These are phyloP conservation scores for Proteles cristata DNA, from an alignment of 2,113 vertebrate species.

Conservation along the genomic window DNA sequence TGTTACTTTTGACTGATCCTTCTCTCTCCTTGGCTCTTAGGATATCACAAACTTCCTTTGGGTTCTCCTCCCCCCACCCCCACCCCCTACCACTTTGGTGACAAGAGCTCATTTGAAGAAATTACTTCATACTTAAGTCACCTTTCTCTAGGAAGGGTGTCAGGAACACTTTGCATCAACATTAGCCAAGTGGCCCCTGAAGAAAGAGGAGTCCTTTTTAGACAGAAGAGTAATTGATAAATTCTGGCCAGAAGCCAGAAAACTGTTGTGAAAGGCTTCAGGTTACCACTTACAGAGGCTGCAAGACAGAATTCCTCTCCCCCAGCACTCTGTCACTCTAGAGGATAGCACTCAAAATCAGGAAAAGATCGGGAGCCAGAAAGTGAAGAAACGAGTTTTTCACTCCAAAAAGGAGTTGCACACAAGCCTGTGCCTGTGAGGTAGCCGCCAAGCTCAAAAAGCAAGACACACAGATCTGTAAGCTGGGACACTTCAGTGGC, in stretches of 20 bases:
- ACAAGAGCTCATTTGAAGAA: background rate
- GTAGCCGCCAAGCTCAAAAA: background rate
- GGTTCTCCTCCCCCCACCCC: background rate
- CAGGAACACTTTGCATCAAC: background rate
- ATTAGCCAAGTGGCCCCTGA: background rate
- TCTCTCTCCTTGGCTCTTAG: conserved; percentile 3
- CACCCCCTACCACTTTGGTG: background rate
- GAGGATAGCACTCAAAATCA: background rate
- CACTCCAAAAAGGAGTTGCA: background rate
- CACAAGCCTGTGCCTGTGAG: background rate
- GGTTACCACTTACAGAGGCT: conserved; percentile 19
- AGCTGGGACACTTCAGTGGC: background rate
- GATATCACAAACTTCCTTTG: background rate
- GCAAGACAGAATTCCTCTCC: background rate
- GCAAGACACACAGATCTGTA: background rate
- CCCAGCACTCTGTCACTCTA: background rate
- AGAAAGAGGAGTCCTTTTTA: conserved; percentile 5
- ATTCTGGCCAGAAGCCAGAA: conserved; percentile 12
- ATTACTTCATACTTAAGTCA: background rate
- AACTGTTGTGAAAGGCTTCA: background rate
- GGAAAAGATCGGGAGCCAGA: conserved; percentile 16
- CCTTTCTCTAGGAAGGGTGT: background rate
- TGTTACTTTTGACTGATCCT: background rate
- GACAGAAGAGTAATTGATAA: background rate
- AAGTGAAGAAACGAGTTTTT: background rate